phyloP scores from a whole-genome alignment of 2,888 invertebrate genomes.

The Saturnia japonica region DNA sequence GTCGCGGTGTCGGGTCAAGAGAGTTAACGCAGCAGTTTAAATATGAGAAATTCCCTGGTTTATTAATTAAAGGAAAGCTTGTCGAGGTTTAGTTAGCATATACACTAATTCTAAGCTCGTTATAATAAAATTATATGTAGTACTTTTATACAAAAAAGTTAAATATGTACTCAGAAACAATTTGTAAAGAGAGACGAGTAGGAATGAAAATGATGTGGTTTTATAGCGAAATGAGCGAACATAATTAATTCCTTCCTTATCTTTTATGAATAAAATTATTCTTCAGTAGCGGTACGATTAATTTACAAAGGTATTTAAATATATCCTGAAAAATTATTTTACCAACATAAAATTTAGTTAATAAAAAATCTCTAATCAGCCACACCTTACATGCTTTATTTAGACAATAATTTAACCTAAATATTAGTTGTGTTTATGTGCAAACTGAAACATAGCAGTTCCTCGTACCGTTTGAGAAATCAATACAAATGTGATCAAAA shows the following conservation, averaged over 20 bases:
- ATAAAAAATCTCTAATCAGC: background rate
- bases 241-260: background rate
- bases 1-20: constrained; percentile 34
- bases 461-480: background rate
- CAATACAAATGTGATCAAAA: constrained; percentile 6
- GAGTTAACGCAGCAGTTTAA: constrained; percentile 30
- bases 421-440: background rate
- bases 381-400: background rate
- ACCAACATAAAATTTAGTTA: background rate
- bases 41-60: constrained; percentile 37
- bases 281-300: no score
- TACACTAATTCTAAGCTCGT: background rate
- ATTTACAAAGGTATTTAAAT: no score
- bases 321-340: background rate
- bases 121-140: background rate
- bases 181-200: background rate
- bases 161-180: background rate
- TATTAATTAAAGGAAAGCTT: constrained; percentile 34
- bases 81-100: background rate
- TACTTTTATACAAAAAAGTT: background rate
- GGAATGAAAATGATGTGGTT: no score
- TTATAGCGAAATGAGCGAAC: background rate
- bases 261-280: background rate
- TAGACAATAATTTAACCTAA: background rate
- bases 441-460: background rate